Percentiles rank a stretch among this genome's conserved stretches.
Evolutionary conservation across 2,113 vertebrate genomes (phyloP).

Genomic region (Typhlomys cinereus): DNA sequence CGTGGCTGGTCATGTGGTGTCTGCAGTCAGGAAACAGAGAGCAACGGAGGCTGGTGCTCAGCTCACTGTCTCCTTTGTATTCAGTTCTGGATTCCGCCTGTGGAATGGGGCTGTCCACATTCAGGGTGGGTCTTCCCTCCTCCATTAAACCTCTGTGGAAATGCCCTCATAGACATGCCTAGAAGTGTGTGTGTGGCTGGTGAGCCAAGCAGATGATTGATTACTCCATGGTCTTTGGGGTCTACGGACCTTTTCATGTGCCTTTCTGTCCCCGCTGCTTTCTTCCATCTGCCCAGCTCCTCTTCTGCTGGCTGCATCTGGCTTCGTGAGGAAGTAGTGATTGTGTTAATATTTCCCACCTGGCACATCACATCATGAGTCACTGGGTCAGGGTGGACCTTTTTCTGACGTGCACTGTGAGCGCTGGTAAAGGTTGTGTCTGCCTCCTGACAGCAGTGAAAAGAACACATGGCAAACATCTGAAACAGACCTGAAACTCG

Average conservation of each 20-base stretch:
- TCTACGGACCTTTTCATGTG: not conserved
- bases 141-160: not conserved
- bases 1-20: not conserved
- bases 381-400: slow-evolving; percentile 26
- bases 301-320: slow-evolving; percentile 43
- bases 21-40: not conserved
- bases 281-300: not conserved
- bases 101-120: not conserved
- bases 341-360: slow-evolving; percentile 51
- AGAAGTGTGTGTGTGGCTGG: not conserved
- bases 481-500: slow-evolving; percentile 67
- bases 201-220: not conserved
- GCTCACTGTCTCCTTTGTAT: not conserved
- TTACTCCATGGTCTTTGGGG: not conserved
- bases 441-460: slow-evolving; percentile 9
- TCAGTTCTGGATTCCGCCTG: not conserved
- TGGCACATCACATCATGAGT: slow-evolving; percentile 45
- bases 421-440: slow-evolving; percentile 31
- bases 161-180: too few relatives aligned
- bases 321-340: slow-evolving; percentile 5
- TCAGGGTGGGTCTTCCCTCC: not conserved
- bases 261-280: not conserved
- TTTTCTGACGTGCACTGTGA: not conserved
- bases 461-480: slow-evolving; percentile 48
- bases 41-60: not conserved